Conservation (phyloP, 2,888 invertebrate genomes). For the Vesta saturnalis region DNA sequence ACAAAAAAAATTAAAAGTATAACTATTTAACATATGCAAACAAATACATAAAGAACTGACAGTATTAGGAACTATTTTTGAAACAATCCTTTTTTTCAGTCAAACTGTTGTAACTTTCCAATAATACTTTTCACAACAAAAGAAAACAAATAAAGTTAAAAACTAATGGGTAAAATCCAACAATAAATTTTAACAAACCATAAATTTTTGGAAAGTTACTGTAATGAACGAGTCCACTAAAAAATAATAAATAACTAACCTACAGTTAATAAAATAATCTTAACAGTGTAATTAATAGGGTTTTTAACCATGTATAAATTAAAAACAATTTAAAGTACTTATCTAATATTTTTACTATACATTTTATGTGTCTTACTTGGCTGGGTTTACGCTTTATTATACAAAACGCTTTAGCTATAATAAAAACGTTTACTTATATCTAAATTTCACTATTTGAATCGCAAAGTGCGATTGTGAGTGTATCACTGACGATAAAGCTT, state of each 20-base stretch:
- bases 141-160: conserved; percentile 9
- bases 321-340: conserved; percentile 20
- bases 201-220: conserved; percentile 16
- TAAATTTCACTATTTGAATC: conserved; percentile 22
- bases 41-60: neutral
- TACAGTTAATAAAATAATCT: conserved; percentile 6
- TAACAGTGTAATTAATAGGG: neutral
- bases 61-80: conserved; percentile 7
- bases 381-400: conserved; percentile 24
- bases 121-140: conserved; percentile 13
- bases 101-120: conserved; percentile 11
- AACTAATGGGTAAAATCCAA: conserved; percentile 14
- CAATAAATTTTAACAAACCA: conserved; percentile 26
- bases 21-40: conserved; percentile 4
- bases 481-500: conserved; percentile 32
- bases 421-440: conserved; percentile 23
- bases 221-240: conserved; percentile 16
- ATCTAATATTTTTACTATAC: conserved; percentile 29
- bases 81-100: conserved; percentile 8
- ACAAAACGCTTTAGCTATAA: conserved; percentile 31
- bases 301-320: neutral
- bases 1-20: too few species aligned
- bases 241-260: conserved; percentile 17
- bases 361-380: conserved; percentile 28
- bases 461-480: conserved; percentile 22